Evolutionary conservation across 2,888 invertebrate species (phyloP).

Genomic region (Tinea pellionella): DNA sequence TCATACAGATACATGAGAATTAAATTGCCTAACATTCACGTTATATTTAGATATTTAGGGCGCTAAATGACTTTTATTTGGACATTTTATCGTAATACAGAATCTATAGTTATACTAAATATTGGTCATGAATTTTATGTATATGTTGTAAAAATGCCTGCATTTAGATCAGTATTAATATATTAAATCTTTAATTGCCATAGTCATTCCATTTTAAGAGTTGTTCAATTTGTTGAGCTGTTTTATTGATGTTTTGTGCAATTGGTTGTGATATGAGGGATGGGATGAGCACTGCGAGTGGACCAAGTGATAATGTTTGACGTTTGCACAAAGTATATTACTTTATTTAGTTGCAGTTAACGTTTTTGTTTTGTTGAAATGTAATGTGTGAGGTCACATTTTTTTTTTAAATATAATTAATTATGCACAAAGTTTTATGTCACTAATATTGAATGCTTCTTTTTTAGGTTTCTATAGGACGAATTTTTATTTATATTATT

Average conservation of each 20-base stretch:
- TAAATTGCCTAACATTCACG: background rate
- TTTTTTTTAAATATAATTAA: background rate
- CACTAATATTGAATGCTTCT: background rate
- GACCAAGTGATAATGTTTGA: background rate
- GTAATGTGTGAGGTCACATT: background rate
- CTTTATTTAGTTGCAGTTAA: background rate
- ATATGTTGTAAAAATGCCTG: background rate
- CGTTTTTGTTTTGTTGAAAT: background rate
- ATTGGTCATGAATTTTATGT: no score
- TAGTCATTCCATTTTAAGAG: slow-evolving; percentile 4
- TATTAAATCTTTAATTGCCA: background rate
- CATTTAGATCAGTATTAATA: slow-evolving; percentile 8
- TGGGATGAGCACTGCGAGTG: background rate
- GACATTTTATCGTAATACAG: no score
- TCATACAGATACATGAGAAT: background rate
- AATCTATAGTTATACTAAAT: no score
- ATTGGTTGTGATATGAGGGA: background rate
- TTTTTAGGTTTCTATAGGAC: background rate
- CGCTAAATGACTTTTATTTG: no score
- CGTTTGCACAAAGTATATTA: background rate
- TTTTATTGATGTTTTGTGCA: background rate
- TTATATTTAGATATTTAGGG: background rate
- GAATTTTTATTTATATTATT: background rate
- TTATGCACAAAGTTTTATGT: background rate
- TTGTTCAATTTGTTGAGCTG: background rate